These are phyloP conservation scores for Drosophila recens DNA, from an alignment of 2,888 invertebrate genomes.

Conservation along the genomic window DNA sequence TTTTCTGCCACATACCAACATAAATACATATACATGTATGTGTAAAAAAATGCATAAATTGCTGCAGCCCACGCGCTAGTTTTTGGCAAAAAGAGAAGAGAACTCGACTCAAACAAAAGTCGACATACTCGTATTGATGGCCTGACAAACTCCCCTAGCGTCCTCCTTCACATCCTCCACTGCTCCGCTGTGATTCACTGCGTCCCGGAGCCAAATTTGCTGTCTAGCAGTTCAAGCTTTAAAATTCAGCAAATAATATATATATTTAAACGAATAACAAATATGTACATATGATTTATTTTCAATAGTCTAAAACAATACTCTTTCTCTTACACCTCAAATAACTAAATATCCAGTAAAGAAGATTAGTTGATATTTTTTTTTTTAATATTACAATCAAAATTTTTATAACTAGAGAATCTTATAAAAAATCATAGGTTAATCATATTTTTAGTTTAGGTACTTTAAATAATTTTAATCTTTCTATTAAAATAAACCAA, in stretches of 20 bases:
- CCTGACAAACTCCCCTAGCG: slow-evolving; percentile 7
- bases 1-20: slow-evolving; percentile 17
- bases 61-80: slow-evolving; percentile 31
- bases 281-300: background rate
- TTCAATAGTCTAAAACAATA: no score
- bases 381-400: no score
- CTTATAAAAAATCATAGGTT: no score
- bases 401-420: no score
- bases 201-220: slow-evolving; percentile 28
- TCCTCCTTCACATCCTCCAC: background rate
- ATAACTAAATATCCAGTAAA: background rate
- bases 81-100: slow-evolving; percentile 24
- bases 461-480: no score
- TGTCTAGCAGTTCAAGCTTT: slow-evolving; percentile 38
- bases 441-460: no score
- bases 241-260: slow-evolving; percentile 10
- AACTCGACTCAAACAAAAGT: slow-evolving; percentile 58
- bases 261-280: background rate
- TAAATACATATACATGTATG: slow-evolving; percentile 3
- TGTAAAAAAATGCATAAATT: slow-evolving; percentile 67
- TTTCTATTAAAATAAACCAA: no score
- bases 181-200: slow-evolving; percentile 48
- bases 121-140: slow-evolving; percentile 59
- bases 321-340: background rate
- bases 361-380: background rate